These are phyloP conservation scores for Cyanoramphus novaezelandiae DNA, from an alignment of 2,113 vertebrate genomes.

Conservation along the genomic window DNA sequence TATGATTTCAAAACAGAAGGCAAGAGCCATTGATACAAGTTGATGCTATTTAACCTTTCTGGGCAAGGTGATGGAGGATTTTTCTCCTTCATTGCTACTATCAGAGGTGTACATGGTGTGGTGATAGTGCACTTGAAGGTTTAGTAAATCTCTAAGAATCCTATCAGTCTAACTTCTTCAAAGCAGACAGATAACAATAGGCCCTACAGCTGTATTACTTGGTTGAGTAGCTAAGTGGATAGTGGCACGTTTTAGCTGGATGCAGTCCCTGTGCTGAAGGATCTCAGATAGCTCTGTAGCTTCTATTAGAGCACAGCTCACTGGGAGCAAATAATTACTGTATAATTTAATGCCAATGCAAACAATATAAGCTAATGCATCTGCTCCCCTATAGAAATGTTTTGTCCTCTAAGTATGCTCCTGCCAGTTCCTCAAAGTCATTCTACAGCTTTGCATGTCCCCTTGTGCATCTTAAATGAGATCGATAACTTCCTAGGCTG, in stretches of 20 bases:
- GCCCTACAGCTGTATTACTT: background rate
- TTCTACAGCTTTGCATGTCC: background rate
- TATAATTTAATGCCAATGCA: constrained; percentile 9
- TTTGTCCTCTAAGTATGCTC: constrained; percentile 17
- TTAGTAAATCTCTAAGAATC: background rate
- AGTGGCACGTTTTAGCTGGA: background rate
- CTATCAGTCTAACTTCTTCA: background rate
- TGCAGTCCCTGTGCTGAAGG: background rate
- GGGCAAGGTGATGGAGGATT: background rate
- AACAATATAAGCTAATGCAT: background rate
- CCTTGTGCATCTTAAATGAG: background rate
- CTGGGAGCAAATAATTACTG: background rate
- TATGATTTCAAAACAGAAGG: background rate
- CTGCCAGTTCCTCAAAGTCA: background rate
- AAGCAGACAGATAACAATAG: background rate
- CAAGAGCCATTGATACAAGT: background rate
- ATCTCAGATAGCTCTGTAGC: background rate
- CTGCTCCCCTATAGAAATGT: background rate
- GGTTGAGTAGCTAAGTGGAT: background rate
- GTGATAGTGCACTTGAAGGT: background rate
- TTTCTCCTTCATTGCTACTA: background rate
- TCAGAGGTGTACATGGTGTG: background rate
- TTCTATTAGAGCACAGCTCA: background rate
- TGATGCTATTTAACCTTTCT: background rate
- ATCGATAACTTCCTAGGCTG: background rate